Evolutionary conservation across 35 echinoderm and acorn worm genomes (phyloP).

Genomic region (Diadema setosum): DNA sequence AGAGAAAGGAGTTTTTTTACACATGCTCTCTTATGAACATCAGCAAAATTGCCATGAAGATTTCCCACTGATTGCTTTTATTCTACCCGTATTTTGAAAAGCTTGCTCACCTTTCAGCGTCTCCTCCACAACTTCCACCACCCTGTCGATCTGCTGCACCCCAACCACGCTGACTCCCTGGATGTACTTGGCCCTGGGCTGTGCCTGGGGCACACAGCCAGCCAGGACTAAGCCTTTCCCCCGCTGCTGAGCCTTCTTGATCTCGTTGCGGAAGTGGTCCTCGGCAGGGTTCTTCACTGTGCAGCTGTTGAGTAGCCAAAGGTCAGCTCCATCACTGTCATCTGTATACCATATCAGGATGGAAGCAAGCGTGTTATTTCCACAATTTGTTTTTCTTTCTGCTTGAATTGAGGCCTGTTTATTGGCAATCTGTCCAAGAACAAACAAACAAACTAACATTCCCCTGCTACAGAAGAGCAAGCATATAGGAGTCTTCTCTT

Average conservation of each 20-base stretch:
- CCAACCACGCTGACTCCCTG: conserved; percentile 88
- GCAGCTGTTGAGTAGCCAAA: conserved; percentile 97
- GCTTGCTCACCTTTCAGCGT: conserved; percentile 96
- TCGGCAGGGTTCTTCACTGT: conserved; percentile 96
- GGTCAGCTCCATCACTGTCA: conserved; percentile 70
- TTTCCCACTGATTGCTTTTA: too few relatives aligned
- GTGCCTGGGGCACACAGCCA: conserved; percentile 97
- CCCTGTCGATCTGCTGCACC: conserved; percentile 96
- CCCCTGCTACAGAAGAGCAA: too few relatives aligned
- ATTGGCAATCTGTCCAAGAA: background rate
- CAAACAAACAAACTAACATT: too few relatives aligned
- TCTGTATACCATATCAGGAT: conserved; percentile 37
- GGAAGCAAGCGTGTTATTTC: too few relatives aligned
- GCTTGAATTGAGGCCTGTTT: too few relatives aligned
- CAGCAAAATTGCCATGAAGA: too few relatives aligned
- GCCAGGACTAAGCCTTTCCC: conserved; percentile 82
- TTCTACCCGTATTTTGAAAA: too few relatives aligned
- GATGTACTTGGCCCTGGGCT: conserved; percentile 78
- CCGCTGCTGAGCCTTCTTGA: conserved; percentile 60
- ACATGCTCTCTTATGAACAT: too few relatives aligned
- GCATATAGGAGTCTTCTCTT: too few relatives aligned
- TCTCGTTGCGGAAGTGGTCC: conserved; percentile 91
- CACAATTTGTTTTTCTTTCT: too few relatives aligned
- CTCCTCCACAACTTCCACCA: conserved; percentile 97
- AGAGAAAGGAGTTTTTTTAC: too few relatives aligned